phyloP scores from a whole-genome alignment of 1,140 invertebrate genomes.

The Drosophila nebulosa region DNA sequence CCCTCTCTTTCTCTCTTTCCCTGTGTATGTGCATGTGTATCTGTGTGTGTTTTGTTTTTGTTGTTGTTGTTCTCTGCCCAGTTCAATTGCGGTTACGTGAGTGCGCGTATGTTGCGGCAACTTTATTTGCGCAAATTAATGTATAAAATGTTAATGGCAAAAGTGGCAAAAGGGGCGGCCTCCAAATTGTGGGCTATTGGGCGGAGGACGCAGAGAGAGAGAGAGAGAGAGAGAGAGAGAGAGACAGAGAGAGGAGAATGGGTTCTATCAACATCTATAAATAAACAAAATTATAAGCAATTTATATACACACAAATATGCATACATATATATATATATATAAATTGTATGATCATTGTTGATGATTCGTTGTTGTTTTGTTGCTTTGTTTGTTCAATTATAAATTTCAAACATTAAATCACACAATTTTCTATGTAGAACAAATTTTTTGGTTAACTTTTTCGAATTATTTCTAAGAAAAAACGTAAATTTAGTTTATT shows the following conservation, averaged over 20 bases:
- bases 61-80: slow-evolving; percentile 43
- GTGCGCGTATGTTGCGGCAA: slow-evolving; percentile 69
- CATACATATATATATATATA: background rate
- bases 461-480: no score
- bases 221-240: no score
- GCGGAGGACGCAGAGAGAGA: no score
- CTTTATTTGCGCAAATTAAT: slow-evolving; percentile 76
- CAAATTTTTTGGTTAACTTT: no score
- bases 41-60: slow-evolving; percentile 15
- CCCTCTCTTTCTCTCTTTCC: no score
- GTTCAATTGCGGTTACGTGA: slow-evolving; percentile 69
- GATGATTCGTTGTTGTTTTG: background rate
- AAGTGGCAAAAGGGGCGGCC: slow-evolving; percentile 12
- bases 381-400: background rate
- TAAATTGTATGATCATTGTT: background rate
- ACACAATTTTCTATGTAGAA: background rate
- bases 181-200: no score
- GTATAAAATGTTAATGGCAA: slow-evolving; percentile 61
- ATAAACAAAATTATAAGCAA: slow-evolving; percentile 51
- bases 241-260: background rate
- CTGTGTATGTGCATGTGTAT: slow-evolving; percentile 9
- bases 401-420: background rate
- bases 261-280: slow-evolving; percentile 42
- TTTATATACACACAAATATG: slow-evolving; percentile 14
- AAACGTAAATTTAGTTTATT: no score